Conservation (phyloP, 1,140 invertebrate species). For the Pogonus chalceus region DNA sequence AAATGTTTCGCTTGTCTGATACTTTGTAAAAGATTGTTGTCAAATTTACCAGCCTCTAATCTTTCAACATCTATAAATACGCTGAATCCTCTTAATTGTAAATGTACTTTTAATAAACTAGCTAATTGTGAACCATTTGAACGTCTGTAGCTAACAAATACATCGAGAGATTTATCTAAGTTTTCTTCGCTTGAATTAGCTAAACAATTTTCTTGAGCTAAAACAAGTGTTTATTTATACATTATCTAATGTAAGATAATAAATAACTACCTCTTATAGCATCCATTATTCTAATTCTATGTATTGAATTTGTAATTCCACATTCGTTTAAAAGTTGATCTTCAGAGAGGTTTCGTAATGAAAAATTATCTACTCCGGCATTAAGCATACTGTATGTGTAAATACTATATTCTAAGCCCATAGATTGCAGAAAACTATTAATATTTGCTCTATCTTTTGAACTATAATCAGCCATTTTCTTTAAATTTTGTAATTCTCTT, state of each 20-base stretch:
- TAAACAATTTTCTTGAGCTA: slow-evolving; percentile 27
- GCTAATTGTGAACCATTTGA: slow-evolving; percentile 97
- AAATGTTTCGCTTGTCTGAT: slow-evolving; percentile 96
- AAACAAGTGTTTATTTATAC: background rate
- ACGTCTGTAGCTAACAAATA: slow-evolving; percentile 95
- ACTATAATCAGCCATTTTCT: slow-evolving; percentile 95
- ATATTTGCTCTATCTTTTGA: slow-evolving; percentile 86
- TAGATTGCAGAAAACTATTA: slow-evolving; percentile 78
- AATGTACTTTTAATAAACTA: slow-evolving; percentile 83
- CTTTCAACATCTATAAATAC: slow-evolving; percentile 95
- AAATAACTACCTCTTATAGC: slow-evolving; percentile 62
- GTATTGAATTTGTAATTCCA: slow-evolving; percentile 88
- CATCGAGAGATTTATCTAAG: slow-evolving; percentile 82
- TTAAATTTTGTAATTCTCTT: slow-evolving; percentile 86
- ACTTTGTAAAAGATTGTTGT: slow-evolving; percentile 93
- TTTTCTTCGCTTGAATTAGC: slow-evolving; percentile 58
- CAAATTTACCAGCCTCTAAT: slow-evolving; percentile 95
- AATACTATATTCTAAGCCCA: slow-evolving; percentile 86
- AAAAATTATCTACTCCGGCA: slow-evolving; percentile 79
- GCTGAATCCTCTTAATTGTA: slow-evolving; percentile 86
- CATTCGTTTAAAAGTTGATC: slow-evolving; percentile 87
- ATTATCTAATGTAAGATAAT: background rate
- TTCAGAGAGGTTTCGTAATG: slow-evolving; percentile 72
- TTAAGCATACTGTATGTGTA: slow-evolving; percentile 97
- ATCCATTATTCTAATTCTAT: slow-evolving; percentile 80